phyloP scores from a whole-genome alignment of 2,797 vertebrate genomes.

The Periophthalmus magnuspinnatus region DNA sequence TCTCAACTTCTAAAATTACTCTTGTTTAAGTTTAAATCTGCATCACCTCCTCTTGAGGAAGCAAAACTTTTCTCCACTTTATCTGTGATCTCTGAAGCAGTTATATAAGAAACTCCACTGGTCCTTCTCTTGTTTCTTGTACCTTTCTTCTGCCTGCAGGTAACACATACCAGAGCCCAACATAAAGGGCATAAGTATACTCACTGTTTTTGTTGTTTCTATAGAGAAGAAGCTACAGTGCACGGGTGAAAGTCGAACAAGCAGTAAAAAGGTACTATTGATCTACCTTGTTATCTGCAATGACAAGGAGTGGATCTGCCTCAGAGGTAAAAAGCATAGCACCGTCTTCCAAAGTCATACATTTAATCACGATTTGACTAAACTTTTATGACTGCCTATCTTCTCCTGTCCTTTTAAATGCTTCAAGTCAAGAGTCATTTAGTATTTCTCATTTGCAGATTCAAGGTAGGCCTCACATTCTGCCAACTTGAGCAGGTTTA shows the following conservation, averaged over 20 bases:
- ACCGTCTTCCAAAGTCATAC: slow-evolving; percentile 28
- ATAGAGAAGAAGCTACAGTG: slow-evolving; percentile 20
- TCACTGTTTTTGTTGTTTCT: slow-evolving; percentile 33
- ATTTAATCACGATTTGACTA: background rate
- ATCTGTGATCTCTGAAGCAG: slow-evolving; percentile 46
- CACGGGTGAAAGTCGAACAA: slow-evolving; percentile 6
- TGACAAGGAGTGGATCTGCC: slow-evolving; percentile 10
- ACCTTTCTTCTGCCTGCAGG: slow-evolving; percentile 50
- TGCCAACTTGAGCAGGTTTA: slow-evolving; percentile 12
- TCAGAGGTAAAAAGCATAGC: slow-evolving; percentile 21
- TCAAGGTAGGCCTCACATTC: slow-evolving; percentile 1
- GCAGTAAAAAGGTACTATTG: slow-evolving; percentile 23
- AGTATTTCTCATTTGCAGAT: slow-evolving; percentile 1
- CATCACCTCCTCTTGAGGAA: slow-evolving; percentile 37
- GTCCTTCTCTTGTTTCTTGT: slow-evolving; percentile 40
- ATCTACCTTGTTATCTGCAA: slow-evolving; percentile 42
- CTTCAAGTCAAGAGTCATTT: background rate
- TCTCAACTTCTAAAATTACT: background rate
- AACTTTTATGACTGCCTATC: background rate
- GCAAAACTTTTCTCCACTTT: slow-evolving; percentile 40
- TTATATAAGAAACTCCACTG: slow-evolving; percentile 65
- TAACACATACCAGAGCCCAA: slow-evolving; percentile 51
- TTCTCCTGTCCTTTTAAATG: background rate
- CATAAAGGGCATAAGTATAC: slow-evolving; percentile 51
- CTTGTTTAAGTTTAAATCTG: slow-evolving; percentile 29